Conservation (phyloP, 2,888 invertebrate genomes). For the Melieria picta region DNA sequence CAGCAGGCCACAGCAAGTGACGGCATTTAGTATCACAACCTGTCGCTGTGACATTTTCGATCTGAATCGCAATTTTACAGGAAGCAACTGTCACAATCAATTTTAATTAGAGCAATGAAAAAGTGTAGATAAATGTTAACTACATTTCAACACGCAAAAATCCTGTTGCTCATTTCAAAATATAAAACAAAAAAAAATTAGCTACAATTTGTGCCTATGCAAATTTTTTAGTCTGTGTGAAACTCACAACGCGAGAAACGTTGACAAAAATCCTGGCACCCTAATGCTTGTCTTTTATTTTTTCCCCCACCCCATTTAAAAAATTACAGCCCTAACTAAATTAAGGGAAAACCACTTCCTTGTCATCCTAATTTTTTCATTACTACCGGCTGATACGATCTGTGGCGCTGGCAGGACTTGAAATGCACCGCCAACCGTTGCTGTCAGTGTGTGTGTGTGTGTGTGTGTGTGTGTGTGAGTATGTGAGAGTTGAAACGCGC, state of each 20-base stretch:
- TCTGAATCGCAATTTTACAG: conserved; percentile 20
- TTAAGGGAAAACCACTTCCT: conserved; percentile 41
- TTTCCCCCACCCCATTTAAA: too few species aligned
- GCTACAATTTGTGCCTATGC: background rate
- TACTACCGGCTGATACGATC: conserved; percentile 32
- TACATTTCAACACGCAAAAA: conserved; percentile 40
- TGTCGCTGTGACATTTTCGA: conserved; percentile 26
- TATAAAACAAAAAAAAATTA: background rate
- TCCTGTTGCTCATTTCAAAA: conserved; percentile 36
- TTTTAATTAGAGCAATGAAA: conserved; percentile 22
- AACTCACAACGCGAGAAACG: background rate
- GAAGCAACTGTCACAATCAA: conserved; percentile 27
- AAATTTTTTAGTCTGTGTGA: background rate
- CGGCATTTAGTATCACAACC: conserved; percentile 9
- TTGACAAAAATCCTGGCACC: conserved; percentile 27
- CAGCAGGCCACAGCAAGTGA: background rate
- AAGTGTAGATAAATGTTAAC: conserved; percentile 33
- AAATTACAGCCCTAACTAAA: conserved; percentile 36
- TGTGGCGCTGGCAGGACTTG: conserved; percentile 21
- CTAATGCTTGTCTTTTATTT: background rate
- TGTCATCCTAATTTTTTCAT: conserved; percentile 37
- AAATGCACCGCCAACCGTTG: conserved; percentile 14
- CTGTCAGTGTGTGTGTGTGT: background rate
- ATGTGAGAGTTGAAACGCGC: conserved; percentile 30
- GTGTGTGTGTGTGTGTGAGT: background rate